Percentiles rank a stretch among this genome's conserved stretches.
These are phyloP conservation scores for Dicrostonyx torquatus DNA, from an alignment of 2,797 vertebrate species.

Conservation along the genomic window DNA sequence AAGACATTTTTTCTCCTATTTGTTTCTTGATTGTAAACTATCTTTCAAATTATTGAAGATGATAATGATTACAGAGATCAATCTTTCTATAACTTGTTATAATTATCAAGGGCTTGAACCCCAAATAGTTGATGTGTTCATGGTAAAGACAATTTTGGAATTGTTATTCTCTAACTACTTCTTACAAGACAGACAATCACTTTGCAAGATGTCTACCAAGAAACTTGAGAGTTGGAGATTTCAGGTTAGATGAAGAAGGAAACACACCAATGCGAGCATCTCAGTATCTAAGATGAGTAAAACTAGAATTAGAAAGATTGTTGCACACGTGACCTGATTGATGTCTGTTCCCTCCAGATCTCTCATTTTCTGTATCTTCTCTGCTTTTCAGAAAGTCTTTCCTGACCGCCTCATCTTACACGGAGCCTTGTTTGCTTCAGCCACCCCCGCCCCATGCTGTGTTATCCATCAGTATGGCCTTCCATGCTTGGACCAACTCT, in stretches of 20 bases:
- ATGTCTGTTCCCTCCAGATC: not conserved
- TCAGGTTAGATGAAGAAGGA: not conserved
- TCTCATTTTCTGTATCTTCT: not conserved
- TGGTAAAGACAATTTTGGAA: no score
- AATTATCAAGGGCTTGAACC: not conserved
- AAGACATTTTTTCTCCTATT: not conserved
- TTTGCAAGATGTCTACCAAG: not conserved
- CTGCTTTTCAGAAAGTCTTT: not conserved
- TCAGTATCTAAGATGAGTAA: not conserved
- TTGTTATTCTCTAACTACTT: not conserved
- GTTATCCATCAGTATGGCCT: not conserved
- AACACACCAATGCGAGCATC: not conserved
- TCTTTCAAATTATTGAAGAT: not conserved
- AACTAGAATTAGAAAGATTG: conserved; percentile 5
- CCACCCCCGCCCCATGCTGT: no score
- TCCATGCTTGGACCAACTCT: not conserved
- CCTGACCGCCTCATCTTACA: not conserved
- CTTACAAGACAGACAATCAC: not conserved
- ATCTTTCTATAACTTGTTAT: not conserved
- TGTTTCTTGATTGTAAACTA: not conserved
- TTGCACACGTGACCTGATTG: not conserved
- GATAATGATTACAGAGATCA: not conserved
- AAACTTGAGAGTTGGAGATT: not conserved
- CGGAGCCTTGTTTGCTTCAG: not conserved
- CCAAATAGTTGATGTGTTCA: not conserved